Evolutionary conservation across 2,797 vertebrate genomes (phyloP).

Genomic region (Tragelaphus eurycerus): DNA sequence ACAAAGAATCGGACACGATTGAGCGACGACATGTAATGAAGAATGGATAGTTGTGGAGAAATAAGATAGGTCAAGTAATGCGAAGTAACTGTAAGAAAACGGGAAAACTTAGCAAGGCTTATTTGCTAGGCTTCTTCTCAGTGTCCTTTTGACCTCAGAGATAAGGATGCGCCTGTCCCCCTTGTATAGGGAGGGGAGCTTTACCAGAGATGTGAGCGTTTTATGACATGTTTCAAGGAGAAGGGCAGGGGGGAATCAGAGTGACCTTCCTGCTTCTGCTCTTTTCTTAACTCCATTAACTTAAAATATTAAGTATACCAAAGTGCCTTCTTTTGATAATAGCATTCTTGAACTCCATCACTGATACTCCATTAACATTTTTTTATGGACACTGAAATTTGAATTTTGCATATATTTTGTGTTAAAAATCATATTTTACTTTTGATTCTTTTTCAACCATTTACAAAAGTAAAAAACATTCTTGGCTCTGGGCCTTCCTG

Average conservation of each 20-base stretch:
- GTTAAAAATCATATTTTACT: background rate
- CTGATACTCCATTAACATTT: background rate
- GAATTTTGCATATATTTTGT: background rate
- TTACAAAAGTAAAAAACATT: background rate
- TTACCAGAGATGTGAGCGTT: background rate
- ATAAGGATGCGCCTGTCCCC: background rate
- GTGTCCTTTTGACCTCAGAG: background rate
- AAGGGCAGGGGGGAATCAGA: background rate
- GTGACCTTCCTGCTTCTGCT: background rate
- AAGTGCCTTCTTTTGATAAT: background rate
- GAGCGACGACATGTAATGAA: background rate
- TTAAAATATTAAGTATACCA: background rate
- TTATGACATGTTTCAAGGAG: background rate
- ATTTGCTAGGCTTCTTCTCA: background rate
- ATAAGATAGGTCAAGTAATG: background rate
- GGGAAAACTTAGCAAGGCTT: background rate
- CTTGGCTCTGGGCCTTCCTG: background rate
- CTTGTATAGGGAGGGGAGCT: background rate
- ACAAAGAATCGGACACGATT: too few species aligned
- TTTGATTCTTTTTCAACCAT: background rate
- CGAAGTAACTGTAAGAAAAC: background rate
- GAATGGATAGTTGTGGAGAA: background rate
- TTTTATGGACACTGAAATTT: background rate
- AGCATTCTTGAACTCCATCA: background rate
- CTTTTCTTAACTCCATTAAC: background rate